Conservation (phyloP, 2,888 invertebrate species). For the Caenorhabditis sp. region DNA sequence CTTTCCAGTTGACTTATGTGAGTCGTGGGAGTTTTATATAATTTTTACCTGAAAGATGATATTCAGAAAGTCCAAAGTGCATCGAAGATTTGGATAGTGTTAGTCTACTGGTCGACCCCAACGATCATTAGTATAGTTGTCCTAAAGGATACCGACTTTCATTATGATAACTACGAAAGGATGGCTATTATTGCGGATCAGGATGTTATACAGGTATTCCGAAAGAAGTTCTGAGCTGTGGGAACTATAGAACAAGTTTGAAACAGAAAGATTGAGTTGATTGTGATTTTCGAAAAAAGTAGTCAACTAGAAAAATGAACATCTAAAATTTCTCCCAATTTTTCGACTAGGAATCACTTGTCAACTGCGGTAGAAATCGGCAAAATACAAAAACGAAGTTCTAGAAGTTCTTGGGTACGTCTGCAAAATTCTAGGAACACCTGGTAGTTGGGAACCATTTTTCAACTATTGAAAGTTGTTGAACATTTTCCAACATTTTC, state of each 20-base stretch:
- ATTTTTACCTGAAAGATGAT: neutral
- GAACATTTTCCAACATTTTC: neutral
- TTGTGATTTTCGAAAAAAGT: no score
- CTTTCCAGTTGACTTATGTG: constrained; percentile 7
- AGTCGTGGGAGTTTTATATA: neutral
- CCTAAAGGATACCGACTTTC: constrained; percentile 45
- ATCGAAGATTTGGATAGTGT: constrained; percentile 3
- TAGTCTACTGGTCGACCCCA: constrained; percentile 47
- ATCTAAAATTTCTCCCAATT: no score
- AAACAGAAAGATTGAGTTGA: no score
- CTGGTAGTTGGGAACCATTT: no score
- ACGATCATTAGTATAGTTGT: constrained; percentile 52
- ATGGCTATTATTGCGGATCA: constrained; percentile 44
- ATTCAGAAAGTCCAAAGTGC: constrained; percentile 28
- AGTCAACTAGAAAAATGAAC: no score
- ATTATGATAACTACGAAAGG: constrained; percentile 24
- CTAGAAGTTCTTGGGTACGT: neutral
- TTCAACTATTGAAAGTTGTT: no score
- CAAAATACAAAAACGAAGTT: neutral
- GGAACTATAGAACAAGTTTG: neutral
- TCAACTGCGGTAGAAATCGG: no score
- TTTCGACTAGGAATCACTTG: no score
- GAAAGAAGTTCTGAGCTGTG: neutral
- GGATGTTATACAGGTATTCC: constrained; percentile 19
- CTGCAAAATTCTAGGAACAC: no score